Base-by-base conservation (phyloP, 2,888 invertebrate species). In the Rambutsinella grinnellia region DNA sequence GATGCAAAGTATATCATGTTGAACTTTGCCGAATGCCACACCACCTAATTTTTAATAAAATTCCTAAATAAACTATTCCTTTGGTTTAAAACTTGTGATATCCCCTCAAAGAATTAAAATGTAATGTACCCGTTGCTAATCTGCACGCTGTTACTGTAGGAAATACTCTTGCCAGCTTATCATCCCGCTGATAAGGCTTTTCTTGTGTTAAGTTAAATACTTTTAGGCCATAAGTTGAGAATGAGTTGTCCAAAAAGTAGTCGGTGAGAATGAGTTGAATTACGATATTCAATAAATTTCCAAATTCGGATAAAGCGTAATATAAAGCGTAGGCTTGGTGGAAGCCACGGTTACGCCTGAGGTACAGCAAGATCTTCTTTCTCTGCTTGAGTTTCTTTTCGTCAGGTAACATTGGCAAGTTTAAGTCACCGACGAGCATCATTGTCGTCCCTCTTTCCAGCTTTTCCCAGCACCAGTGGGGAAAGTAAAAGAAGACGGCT, bases 401-500 rank as follows among this genome's bases (percentile, higher is more conserved):
- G 58, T 81, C 81, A 0, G 77, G 65, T 0, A 79, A 62, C 77
- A 81, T 79, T 13, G 76, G 71, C 10, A 77, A 46, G 57, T 81
- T 81, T 15, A 81, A 63, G 46, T 81, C 79, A 5, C 77, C 77
- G 2, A 79, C 75, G 15, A 84, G 69, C 46, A 79, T 78, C 69
- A 81, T 80, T 0, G 75, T 65, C 15, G 78, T 75, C 6, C 79
- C 79, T 1, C 78, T 46, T 23, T 81, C 81, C 15, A 70, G 61
- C 66, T 81, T 79, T 57, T 81, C 79, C 81, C 81, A 79, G 2
- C 75, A 65, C 78, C 79, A 81, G 54, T 78, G 79, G 19, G 81
- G 81, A 21, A 79, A 76, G 63, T 78, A 81, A 70, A 86, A 86
- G 63, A 83, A 63, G 13, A 85, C 68, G 3, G 85, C 86, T 79